Percentiles rank a stretch among this genome's conserved stretches.
Evolutionary conservation across 2,113 vertebrate genomes (phyloP).

Genomic region (Melanocharis versteri): DNA sequence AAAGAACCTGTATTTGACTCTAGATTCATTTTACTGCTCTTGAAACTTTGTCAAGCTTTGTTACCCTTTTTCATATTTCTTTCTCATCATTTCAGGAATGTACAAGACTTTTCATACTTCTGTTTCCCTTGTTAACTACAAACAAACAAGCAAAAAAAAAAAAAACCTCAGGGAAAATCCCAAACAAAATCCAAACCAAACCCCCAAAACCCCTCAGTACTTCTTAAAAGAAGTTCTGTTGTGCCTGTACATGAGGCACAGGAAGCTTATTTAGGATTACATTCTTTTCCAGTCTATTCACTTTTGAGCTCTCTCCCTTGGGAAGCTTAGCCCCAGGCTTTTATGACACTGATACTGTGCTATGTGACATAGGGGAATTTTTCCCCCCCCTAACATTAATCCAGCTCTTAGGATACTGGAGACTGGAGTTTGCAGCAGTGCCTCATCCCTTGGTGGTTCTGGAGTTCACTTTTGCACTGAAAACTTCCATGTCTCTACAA

Average conservation of each 20-base stretch:
- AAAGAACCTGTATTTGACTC: not conserved
- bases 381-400: not conserved
- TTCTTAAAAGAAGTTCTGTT: not conserved
- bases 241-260: not conserved
- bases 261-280: conserved; percentile 23
- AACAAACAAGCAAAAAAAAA: not conserved
- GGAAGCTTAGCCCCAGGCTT: conserved; percentile 19
- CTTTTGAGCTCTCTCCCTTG: conserved; percentile 11
- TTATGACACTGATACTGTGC: not conserved
- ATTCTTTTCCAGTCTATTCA: conserved; percentile 11
- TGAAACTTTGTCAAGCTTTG: not conserved
- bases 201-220: not conserved
- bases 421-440: not conserved
- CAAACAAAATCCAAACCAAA: not conserved
- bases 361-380: not conserved
- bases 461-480: not conserved
- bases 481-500: not conserved
- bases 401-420: not conserved
- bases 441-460: not conserved
- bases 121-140: not conserved
- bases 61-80: not conserved
- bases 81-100: not conserved
- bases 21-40: not conserved
- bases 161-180: not conserved
- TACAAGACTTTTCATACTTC: not conserved